A percentile compares a stretch with the other conserved stretches of the same genome.
Conservation (phyloP, 2,888 invertebrate genomes). For the Hypomecis atomaria region DNA sequence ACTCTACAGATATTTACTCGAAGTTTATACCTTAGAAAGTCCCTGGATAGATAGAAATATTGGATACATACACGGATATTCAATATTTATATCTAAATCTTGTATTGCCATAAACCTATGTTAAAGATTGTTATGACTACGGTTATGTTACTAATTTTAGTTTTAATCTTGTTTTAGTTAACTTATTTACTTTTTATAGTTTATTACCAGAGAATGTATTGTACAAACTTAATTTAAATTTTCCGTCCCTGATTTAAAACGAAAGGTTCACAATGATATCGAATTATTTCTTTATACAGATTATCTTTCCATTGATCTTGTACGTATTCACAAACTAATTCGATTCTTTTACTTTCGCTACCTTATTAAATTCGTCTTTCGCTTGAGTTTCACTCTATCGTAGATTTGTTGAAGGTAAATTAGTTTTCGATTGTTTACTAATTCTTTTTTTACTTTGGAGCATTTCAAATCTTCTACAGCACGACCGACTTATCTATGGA, state of each 20-base stretch:
- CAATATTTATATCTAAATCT: no score
- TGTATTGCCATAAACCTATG: no score
- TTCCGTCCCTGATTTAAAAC: conserved; percentile 35
- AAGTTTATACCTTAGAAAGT: no score
- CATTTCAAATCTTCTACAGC: conserved; percentile 5
- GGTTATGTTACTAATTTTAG: background rate
- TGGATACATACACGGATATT: no score
- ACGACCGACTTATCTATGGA: background rate
- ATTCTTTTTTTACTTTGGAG: conserved; percentile 16
- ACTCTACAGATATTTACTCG: no score
- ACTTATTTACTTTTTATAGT: conserved; percentile 3
- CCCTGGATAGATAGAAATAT: no score
- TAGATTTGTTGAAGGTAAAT: conserved; percentile 54
- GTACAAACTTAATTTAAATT: conserved; percentile 35
- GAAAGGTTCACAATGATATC: conserved; percentile 18
- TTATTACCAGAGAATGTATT: conserved; percentile 23
- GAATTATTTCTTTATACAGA: conserved; percentile 43
- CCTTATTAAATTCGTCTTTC: conserved; percentile 42
- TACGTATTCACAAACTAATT: conserved; percentile 48
- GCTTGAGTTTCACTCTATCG: conserved; percentile 47
- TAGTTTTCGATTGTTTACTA: conserved; percentile 48
- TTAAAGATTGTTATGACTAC: no score
- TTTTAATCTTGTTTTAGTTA: background rate
- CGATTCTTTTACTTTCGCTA: conserved; percentile 51
- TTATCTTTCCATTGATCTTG: conserved; percentile 32